phyloP scores from a whole-genome alignment of 2,113 vertebrate species.

The Megaceryle maxima region DNA sequence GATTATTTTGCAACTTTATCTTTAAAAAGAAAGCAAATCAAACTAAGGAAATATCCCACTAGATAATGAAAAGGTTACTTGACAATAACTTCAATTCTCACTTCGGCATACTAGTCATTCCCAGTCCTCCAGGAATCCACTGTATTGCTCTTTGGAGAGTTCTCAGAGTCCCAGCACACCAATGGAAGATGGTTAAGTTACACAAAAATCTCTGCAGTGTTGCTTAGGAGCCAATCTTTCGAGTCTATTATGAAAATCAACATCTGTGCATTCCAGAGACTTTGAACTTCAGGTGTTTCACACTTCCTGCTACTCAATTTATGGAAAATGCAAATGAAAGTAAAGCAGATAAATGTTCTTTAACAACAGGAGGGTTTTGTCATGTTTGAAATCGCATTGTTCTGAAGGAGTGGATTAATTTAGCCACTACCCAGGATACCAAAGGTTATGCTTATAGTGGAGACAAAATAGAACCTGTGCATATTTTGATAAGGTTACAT shows the following conservation, averaged over 20 bases:
- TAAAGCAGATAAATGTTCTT: conserved; percentile 63
- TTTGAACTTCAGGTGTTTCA: conserved; percentile 73
- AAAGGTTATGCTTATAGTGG: conserved; percentile 52
- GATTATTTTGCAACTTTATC: neutral
- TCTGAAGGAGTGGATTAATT: conserved; percentile 57
- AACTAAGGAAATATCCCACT: neutral
- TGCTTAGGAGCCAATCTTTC: conserved; percentile 36
- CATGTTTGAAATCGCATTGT: conserved; percentile 25
- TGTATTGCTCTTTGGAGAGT: conserved; percentile 40
- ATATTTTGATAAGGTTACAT: conserved; percentile 44
- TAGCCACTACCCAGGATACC: conserved; percentile 51
- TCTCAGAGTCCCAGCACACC: neutral
- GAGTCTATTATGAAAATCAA: conserved; percentile 26
- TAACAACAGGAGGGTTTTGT: conserved; percentile 60
- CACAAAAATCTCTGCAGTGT: conserved; percentile 46
- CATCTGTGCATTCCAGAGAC: conserved; percentile 55
- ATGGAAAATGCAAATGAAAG: conserved; percentile 69
- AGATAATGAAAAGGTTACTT: conserved; percentile 65
- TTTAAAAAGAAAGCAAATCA: neutral
- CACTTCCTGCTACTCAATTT: conserved; percentile 70
- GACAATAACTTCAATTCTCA: conserved; percentile 32
- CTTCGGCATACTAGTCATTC: neutral
- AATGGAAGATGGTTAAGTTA: conserved; percentile 43
- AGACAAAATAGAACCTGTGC: conserved; percentile 26
- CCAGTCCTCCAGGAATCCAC: conserved; percentile 1